A percentile compares a stretch with the other conserved stretches of the same genome.
phyloP scores from a whole-genome alignment of 2,888 invertebrate species.

The Neelides folsomi region DNA sequence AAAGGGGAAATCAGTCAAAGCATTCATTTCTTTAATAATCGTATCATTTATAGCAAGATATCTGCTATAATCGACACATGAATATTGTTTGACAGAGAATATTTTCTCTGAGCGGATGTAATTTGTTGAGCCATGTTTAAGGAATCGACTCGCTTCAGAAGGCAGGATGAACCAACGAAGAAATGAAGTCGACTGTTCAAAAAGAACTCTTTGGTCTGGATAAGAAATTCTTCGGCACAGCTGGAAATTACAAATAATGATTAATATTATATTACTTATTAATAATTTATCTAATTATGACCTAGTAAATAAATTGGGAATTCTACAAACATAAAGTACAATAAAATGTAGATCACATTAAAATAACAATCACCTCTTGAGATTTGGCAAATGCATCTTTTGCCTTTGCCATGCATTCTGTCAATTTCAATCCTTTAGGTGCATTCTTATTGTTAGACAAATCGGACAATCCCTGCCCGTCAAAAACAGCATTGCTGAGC shows the following conservation, averaged over 20 bases:
- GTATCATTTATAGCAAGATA: no score
- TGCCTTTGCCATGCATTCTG: constrained; percentile 65
- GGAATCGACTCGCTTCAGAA: constrained; percentile 65
- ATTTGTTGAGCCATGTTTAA: constrained; percentile 34
- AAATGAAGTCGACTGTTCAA: constrained; percentile 53
- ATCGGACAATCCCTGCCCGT: constrained; percentile 62
- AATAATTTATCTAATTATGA: no score
- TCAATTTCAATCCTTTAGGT: constrained; percentile 45
- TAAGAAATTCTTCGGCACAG: constrained; percentile 59
- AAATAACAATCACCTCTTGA: constrained; percentile 42
- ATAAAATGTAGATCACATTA: not conserved
- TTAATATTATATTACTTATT: no score
- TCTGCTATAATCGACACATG: no score
- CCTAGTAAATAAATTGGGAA: no score
- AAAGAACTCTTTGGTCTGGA: constrained; percentile 59
- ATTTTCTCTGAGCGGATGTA: constrained; percentile 1
- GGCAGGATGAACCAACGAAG: constrained; percentile 81
- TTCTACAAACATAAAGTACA: no score
- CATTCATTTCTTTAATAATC: no score
- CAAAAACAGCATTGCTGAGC: constrained; percentile 60
- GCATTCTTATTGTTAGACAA: constrained; percentile 38
- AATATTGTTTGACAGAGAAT: constrained; percentile 6
- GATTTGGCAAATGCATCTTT: constrained; percentile 62
- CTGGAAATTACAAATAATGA: constrained; percentile 30
- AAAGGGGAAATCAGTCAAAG: no score